Evolutionary conservation across 2,888 invertebrate genomes (phyloP), one percentile per base, ranked within the genome.

Genomic region (Salticus scenicus): DNA sequence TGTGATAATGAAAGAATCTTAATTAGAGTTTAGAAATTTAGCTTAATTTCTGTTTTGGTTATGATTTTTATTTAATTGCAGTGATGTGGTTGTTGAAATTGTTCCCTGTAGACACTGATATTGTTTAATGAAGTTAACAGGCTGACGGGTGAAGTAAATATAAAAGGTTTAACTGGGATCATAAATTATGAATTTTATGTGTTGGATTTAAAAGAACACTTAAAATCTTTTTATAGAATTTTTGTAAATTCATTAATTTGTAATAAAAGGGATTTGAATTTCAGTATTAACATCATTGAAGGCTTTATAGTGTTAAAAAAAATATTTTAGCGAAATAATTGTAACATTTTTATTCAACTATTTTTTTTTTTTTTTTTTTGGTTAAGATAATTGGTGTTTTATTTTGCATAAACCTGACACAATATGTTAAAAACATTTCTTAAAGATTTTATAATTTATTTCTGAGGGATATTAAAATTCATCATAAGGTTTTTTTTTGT

Each of bases 51-150:
- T 20, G 12, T 1, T 57, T 57, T 57, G 57, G 24, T 24, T 57
- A 57, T 24, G 57, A 57, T 57, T 24, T 24, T 57, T 24, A 57
- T 57, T 57, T 57, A 57, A 57, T 57, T 57, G 57, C 24, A 57
- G 57, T 57, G 57, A 57, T 24, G 57, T 24, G 57, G 57, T 24
- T 57, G 57, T 17, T 57, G 24, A 57, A 57, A 57, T 24, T 57
- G 57, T 57, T 57, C 57, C 24, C 57, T 24, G 20, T 57, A 57
- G 57, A 57, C 57, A 4, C 24, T 7, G 8, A 57, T 57, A 57
- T 57, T 24, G 57, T 17, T 47, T 47, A 47, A 47, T 47, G 42
- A 47, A 47, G 42, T 47, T 47, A 12, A 14, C 10, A 12, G 17
- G 42, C 42, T 47, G 42, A 47, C 42, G 10, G 42, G 42, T 17